Evolutionary conservation across 2,888 invertebrate species (phyloP), one percentile per base, ranked within the genome.

Genomic region (Stegana nigrithorax): DNA sequence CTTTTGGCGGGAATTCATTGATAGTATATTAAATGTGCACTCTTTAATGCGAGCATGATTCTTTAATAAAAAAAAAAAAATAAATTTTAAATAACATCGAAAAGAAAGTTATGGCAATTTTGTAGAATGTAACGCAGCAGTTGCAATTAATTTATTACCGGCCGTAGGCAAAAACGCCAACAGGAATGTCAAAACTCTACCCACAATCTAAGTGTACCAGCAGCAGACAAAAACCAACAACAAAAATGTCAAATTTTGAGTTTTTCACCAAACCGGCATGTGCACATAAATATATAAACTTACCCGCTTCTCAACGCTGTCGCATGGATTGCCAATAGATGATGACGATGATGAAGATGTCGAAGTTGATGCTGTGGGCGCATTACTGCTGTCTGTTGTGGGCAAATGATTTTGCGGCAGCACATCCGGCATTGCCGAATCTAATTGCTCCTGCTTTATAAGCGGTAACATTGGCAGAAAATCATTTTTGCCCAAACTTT

Each of bases 241-340:
- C 32, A n/a, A 32, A 4, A 32, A 32, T 32, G 32, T 32, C 12
- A 2, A 32, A 5, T 4, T 2, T n/a, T 12, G 6, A 32, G 32
- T n/a, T n/a, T n/a, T n/a, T n/a, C n/a, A n/a, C n/a, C n/a, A n/a
- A n/a, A n/a, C n/a, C n/a, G n/a, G n/a, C n/a, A n/a, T n/a, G n/a
- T n/a, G n/a, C 39, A 25, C 26, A 10, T 6, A 47, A 12, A 25
- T 4, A n/a, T 21, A n/a, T 7, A 44, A 53, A 64, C 84, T 84
- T 80, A 86, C 86, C 78, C 85, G 81, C 71, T 86, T 86, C 60
- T 86, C 86, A 19, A 83, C 86, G 67, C 86, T 86, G 65, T 86
- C 86, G 60, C 85, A 86, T 58, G 85, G 84, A 77, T 85, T 85
- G 12, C 83, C 82, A 68, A 82, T 71, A n/a, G 82, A 81, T 17